Conservation (phyloP, 2,113 vertebrate species). For the Cynocephalus volans region DNA sequence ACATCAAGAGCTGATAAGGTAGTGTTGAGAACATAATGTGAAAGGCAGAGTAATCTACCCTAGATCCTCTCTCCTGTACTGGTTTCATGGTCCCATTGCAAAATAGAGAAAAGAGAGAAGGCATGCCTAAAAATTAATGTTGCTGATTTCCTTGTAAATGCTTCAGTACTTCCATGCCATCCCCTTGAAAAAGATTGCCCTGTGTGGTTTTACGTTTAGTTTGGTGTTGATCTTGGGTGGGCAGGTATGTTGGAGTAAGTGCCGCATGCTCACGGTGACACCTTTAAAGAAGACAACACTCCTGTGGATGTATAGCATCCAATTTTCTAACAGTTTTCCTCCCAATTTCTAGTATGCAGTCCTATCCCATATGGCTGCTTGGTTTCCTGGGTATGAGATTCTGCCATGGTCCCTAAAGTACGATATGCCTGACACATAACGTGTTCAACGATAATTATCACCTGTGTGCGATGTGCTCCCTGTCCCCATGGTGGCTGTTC, state of each 20-base stretch:
- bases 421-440: too few species aligned
- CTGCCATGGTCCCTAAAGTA: not conserved
- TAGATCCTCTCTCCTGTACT: not conserved
- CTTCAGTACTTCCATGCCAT: rapidly evolving
- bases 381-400: not conserved
- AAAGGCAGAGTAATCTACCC: not conserved
- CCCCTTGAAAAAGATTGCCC: not conserved
- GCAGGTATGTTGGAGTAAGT: not conserved
- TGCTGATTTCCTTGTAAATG: not conserved
- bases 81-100: not conserved
- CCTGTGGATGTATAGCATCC: too few species aligned
- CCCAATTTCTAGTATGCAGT: not conserved
- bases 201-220: not conserved
- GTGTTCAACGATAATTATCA: not conserved
- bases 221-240: not conserved
- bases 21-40: rapidly evolving
- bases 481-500: too few species aligned
- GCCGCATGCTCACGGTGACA: not conserved
- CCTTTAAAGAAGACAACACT: not conserved
- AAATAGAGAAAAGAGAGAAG: not conserved
- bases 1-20: too few species aligned
- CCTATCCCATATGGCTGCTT: not conserved
- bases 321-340: not conserved
- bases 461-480: not conserved
- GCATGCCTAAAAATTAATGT: too few species aligned